Base-by-base conservation (phyloP, 2,888 invertebrate genomes). In the Drosophila cognata region DNA sequence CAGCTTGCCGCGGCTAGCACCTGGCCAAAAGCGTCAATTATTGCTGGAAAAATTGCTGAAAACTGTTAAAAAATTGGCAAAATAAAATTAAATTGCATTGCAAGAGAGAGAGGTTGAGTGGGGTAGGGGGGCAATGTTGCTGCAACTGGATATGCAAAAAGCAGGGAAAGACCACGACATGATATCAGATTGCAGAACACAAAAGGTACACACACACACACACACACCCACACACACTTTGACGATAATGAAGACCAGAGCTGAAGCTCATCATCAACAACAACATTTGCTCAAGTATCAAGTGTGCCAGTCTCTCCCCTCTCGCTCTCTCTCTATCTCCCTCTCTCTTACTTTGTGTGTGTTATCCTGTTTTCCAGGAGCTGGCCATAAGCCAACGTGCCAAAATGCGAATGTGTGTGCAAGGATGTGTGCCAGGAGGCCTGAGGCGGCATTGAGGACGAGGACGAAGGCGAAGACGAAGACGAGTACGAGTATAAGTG, bases 121-220 rank as follows among this genome's bases (percentile, higher is more conserved):
- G 6, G 21, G 56, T 35, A 51, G 38, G 50, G 33, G 51, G 43
- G 43, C 56, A 59, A 48, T 55, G 53, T 58, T 64, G 55, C 51
- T 90, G 86, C 90, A 87, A 87, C 71, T 91, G 81, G 90, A 91
- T 91, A 87, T 71, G 71, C 74, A 56, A 36, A 55, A 28, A 56
- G 64, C 48, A 65, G 60, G 61, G 50, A 55, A 60, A 77, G 77
- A 84, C 73, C 73, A 85, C 70, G 60, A 70, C 71, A 74, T 55
- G 71, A 74, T 88, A 91, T 88, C 88, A 78, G 78, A 89, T 88
- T 88, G 88, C 88, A 90, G 62, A 76, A 79, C 57, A 77, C 71
- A 75, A 80, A 80, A 76, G 77, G 55, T 61, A 43, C 38, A 69
- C 36, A 60, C 18, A 59, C 60, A 61, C 72, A 66, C 51, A 48